Evolutionary conservation across 2,888 invertebrate species (phyloP).

Genomic region (Tipula confusa): DNA sequence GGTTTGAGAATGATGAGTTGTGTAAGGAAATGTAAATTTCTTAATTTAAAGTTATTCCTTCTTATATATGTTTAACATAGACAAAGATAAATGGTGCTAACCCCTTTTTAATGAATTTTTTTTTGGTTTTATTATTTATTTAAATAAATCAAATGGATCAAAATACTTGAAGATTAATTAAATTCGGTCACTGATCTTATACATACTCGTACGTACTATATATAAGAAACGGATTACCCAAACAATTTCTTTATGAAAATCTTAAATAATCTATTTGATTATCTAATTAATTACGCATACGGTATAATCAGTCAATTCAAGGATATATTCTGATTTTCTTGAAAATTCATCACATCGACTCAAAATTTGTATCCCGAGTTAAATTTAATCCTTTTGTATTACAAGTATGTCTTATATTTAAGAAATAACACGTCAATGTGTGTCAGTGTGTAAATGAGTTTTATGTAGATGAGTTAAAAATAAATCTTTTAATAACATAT

Average conservation of each 20-base stretch:
- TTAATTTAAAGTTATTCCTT: constrained; percentile 3
- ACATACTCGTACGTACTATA: neutral
- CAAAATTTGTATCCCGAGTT: neutral
- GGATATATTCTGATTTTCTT: neutral
- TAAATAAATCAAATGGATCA: neutral
- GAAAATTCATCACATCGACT: neutral
- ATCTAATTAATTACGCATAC: neutral
- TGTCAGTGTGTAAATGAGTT: neutral
- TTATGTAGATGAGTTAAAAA: neutral
- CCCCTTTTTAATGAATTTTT: constrained; percentile 7
- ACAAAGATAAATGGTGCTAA: constrained; percentile 12
- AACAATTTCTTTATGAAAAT: neutral
- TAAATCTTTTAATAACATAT: neutral
- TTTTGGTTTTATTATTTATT: neutral
- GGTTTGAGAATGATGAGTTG: neutral
- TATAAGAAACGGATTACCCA: neutral
- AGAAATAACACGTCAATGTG: neutral
- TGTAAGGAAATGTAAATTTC: neutral
- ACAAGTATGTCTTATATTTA: neutral
- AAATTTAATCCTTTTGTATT: neutral
- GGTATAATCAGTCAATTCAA: neutral
- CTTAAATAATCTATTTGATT: neutral
- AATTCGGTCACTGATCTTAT: neutral
- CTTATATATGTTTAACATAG: neutral
- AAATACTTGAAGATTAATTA: neutral